phyloP scores from a whole-genome alignment of 30 jellyfish, hydroid and myxozoan genomes.

The Phacellophora camtschatica region DNA sequence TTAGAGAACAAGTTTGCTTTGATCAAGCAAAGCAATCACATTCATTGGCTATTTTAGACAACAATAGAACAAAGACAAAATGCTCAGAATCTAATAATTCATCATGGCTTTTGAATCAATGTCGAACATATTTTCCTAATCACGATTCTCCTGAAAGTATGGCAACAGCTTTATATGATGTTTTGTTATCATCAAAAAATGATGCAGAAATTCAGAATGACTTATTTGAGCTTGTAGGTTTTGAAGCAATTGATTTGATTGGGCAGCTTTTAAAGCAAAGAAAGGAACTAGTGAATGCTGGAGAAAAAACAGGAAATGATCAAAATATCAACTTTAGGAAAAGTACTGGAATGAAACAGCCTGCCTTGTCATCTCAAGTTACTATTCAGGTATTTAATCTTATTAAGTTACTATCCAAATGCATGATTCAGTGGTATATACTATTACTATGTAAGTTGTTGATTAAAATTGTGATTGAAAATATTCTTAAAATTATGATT shows the following conservation, averaged over 20 bases:
- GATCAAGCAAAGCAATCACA: slow-evolving; percentile 25
- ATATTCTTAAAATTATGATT: no score
- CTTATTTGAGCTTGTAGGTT: slow-evolving; percentile 91
- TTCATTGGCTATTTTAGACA: not conserved
- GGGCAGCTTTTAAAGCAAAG: slow-evolving; percentile 71
- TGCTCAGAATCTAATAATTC: not conserved
- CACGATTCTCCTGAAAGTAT: slow-evolving; percentile 68
- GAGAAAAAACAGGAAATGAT: not conserved
- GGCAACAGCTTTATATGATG: slow-evolving; percentile 76
- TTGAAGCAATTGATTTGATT: slow-evolving; percentile 90
- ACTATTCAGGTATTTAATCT: slow-evolving; percentile 72
- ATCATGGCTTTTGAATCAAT: slow-evolving; percentile 73
- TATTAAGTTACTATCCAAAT: not conserved
- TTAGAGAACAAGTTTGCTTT: slow-evolving; percentile 39
- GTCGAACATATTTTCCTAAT: slow-evolving; percentile 57
- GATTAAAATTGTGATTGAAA: no score
- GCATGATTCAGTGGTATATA: no score
- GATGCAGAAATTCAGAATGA: slow-evolving; percentile 93
- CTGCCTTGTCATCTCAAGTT: slow-evolving; percentile 77
- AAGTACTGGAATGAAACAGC: slow-evolving; percentile 30
- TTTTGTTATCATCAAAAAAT: slow-evolving; percentile 46
- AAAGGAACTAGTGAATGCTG: slow-evolving; percentile 44
- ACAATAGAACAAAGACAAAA: not conserved
- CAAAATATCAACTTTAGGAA: not conserved
- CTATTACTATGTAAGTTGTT: no score